phyloP scores from a whole-genome alignment of 2,113 vertebrate species.

The Strix uralensis region DNA sequence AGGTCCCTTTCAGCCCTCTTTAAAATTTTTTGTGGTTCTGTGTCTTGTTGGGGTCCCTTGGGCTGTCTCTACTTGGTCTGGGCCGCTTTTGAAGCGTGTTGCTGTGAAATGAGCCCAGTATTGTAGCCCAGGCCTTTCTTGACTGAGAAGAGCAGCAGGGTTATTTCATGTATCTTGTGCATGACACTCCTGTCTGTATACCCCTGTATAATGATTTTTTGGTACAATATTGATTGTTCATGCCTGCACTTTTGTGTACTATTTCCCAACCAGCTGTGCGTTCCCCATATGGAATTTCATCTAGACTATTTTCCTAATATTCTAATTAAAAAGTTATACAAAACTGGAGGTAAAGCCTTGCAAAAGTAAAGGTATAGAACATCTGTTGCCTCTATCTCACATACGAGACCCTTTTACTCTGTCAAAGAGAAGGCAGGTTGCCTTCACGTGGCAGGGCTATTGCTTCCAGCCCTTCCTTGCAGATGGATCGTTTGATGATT shows the following conservation, averaged over 20 bases:
- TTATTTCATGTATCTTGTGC: not conserved
- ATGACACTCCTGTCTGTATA: not conserved
- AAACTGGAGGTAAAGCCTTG: not conserved
- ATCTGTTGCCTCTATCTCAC: not conserved
- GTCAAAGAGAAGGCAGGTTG: not conserved
- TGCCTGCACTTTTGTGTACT: not conserved
- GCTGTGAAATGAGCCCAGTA: not conserved
- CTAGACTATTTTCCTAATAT: conserved; percentile 1
- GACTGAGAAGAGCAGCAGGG: not conserved
- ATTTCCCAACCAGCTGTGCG: not conserved
- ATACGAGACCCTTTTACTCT: not conserved
- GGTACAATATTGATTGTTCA: not conserved
- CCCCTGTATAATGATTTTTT: not conserved
- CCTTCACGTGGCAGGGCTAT: not conserved
- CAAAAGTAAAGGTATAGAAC: not conserved
- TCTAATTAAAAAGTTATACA: not conserved
- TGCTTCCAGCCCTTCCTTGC: conserved; percentile 21
- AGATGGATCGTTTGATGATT: not conserved
- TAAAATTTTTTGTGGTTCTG: not conserved
- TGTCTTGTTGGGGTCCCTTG: conserved; percentile 2
- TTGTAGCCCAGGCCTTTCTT: not conserved
- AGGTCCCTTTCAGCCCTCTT: conserved; percentile 13
- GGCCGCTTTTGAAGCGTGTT: not conserved
- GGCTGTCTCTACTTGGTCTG: not conserved
- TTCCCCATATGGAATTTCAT: not conserved